These are phyloP conservation scores for Melieria picta DNA, from an alignment of 2,888 invertebrate species.

Conservation along the genomic window DNA sequence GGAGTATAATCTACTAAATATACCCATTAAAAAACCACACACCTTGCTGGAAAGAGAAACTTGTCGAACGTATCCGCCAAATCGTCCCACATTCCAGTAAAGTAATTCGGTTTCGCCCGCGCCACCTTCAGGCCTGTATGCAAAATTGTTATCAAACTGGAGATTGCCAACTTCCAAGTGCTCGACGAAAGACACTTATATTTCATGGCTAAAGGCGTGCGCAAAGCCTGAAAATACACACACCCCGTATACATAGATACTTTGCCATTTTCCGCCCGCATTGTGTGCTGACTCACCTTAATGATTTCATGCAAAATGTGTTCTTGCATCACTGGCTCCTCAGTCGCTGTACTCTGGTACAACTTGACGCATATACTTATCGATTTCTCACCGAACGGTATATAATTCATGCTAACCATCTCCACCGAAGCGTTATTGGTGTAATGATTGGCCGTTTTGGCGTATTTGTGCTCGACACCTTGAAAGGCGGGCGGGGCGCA, in stretches of 20 bases:
- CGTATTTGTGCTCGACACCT: constrained; percentile 67
- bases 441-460: constrained; percentile 60
- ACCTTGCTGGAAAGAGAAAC: constrained; percentile 89
- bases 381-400: constrained; percentile 86
- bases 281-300: constrained; percentile 55
- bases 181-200: constrained; percentile 82
- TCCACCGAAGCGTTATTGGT: constrained; percentile 70
- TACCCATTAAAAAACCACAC: constrained; percentile 46
- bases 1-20: not conserved
- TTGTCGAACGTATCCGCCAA: constrained; percentile 87
- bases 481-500: constrained; percentile 72
- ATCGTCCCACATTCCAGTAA: constrained; percentile 85
- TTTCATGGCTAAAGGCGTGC: constrained; percentile 80
- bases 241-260: not conserved
- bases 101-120: constrained; percentile 78
- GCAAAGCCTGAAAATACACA: constrained; percentile 68
- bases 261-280: not conserved
- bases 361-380: constrained; percentile 78
- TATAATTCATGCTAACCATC: constrained; percentile 83
- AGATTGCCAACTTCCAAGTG: constrained; percentile 86
- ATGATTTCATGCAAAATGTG: constrained; percentile 77
- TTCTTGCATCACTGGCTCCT: constrained; percentile 76
- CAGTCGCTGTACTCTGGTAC: constrained; percentile 79
- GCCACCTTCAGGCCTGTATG: constrained; percentile 89
- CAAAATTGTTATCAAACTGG: constrained; percentile 79